A percentile compares a stretch with the other conserved stretches of the same genome.
phyloP scores from a whole-genome alignment of 2,888 invertebrate species.

The Hirtodrosophila cameraria region DNA sequence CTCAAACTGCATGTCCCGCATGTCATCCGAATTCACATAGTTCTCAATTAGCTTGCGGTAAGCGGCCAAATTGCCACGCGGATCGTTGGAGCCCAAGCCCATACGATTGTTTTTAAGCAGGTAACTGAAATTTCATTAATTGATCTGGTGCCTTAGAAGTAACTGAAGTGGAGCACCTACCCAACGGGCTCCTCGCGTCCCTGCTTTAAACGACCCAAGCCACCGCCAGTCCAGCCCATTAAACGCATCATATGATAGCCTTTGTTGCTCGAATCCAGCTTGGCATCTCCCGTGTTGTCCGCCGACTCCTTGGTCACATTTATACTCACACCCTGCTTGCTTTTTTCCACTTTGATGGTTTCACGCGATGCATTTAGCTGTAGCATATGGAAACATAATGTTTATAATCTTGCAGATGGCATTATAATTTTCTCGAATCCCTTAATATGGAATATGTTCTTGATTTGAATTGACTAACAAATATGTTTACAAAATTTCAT shows the following conservation, averaged over 20 bases:
- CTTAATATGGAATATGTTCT: too few relatives aligned
- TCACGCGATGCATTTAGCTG: conserved; percentile 78
- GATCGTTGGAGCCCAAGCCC: conserved; percentile 77
- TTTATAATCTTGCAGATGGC: too few relatives aligned
- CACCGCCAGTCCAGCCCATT: conserved; percentile 91
- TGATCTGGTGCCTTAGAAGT: too few relatives aligned
- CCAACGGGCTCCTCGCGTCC: conserved; percentile 88
- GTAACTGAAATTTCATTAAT: conserved; percentile 61
- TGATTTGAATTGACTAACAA: too few relatives aligned
- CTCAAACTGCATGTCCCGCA: conserved; percentile 86
- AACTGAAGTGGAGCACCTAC: conserved; percentile 41
- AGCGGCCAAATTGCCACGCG: conserved; percentile 18
- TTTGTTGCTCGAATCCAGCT: conserved; percentile 80
- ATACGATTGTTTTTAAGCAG: conserved; percentile 81
- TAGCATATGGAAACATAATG: too few relatives aligned
- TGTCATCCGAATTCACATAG: conserved; percentile 84
- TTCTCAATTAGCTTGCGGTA: conserved; percentile 82
- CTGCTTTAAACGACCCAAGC: conserved; percentile 87
- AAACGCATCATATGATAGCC: conserved; percentile 86
- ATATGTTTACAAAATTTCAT: too few relatives aligned
- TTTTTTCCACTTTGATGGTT: conserved; percentile 80
- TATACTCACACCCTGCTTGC: conserved; percentile 72
- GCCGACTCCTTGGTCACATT: conserved; percentile 71
- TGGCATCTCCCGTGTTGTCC: conserved; percentile 59
- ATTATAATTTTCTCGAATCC: too few relatives aligned